Conservation (phyloP, 2,113 vertebrate genomes). For the Gambusia holbrooki region DNA sequence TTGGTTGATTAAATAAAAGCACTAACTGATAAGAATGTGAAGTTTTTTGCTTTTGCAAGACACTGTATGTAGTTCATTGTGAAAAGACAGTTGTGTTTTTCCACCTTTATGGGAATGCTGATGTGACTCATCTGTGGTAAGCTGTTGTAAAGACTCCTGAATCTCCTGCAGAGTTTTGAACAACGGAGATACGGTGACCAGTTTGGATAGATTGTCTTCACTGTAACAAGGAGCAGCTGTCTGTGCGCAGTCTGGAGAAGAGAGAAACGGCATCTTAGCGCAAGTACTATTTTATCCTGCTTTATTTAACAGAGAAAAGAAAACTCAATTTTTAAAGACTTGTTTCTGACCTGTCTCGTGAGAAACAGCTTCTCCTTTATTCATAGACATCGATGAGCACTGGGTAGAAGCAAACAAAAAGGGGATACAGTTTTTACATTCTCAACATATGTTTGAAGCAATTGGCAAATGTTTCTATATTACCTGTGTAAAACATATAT, state of each 20-base stretch:
- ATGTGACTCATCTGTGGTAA: conserved; percentile 38
- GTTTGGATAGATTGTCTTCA: conserved; percentile 80
- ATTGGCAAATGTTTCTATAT: background rate
- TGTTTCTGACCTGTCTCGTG: conserved; percentile 56
- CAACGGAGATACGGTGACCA: conserved; percentile 81
- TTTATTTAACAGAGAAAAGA: background rate
- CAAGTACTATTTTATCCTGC: background rate
- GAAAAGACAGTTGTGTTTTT: background rate
- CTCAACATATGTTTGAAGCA: conserved; percentile 1
- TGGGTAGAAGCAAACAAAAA: conserved; percentile 28
- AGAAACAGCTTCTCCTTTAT: conserved; percentile 50
- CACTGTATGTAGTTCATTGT: background rate
- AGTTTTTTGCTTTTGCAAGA: background rate
- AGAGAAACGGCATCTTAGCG: background rate
- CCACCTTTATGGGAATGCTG: conserved; percentile 36
- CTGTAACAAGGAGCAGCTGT: conserved; percentile 67
- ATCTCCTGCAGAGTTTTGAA: conserved; percentile 83
- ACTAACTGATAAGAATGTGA: background rate
- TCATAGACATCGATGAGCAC: conserved; percentile 70
- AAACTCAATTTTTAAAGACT: background rate
- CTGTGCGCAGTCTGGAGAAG: conserved; percentile 42
- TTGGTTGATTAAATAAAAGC: background rate
- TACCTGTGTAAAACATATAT: conserved; percentile 57
- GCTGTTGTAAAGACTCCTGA: conserved; percentile 77
- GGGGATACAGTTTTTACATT: background rate